phyloP scores from a whole-genome alignment of 2,113 vertebrate species.

The Loxodonta africana region DNA sequence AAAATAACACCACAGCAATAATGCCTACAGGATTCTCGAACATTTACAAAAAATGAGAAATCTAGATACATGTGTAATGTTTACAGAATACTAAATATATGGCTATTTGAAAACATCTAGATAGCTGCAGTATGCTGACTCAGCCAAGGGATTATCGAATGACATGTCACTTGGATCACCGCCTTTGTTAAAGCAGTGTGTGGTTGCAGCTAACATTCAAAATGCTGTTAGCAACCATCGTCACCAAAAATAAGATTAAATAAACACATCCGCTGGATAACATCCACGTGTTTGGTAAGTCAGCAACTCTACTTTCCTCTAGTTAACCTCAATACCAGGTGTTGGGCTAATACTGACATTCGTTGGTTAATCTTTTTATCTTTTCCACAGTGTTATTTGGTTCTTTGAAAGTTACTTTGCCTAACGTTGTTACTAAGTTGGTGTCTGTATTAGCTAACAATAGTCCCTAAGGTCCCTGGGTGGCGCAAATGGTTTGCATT shows the following conservation, averaged over 20 bases:
- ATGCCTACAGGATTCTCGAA: neutral
- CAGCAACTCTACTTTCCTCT: neutral
- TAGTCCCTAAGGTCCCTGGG: neutral
- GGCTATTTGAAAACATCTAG: neutral
- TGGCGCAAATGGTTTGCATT: neutral
- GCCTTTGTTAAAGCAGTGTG: neutral
- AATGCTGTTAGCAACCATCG: neutral
- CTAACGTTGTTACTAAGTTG: neutral
- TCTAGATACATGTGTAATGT: neutral
- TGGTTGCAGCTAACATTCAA: neutral
- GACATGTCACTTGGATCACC: neutral
- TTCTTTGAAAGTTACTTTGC: slow-evolving; percentile 15
- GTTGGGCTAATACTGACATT: neutral
- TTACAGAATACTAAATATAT: neutral
- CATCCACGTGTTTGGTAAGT: neutral
- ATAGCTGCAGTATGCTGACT: neutral
- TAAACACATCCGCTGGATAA: neutral
- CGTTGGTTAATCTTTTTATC: neutral
- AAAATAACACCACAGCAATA: neutral
- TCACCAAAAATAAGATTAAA: neutral
- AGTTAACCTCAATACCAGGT: neutral
- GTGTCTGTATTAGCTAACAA: neutral
- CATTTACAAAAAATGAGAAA: slow-evolving; percentile 16
- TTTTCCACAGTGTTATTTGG: neutral
- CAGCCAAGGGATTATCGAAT: neutral